Evolutionary conservation across 37 sponge, comb jelly and placozoan species (phyloP).

Genomic region (Eunapius fragilis): DNA sequence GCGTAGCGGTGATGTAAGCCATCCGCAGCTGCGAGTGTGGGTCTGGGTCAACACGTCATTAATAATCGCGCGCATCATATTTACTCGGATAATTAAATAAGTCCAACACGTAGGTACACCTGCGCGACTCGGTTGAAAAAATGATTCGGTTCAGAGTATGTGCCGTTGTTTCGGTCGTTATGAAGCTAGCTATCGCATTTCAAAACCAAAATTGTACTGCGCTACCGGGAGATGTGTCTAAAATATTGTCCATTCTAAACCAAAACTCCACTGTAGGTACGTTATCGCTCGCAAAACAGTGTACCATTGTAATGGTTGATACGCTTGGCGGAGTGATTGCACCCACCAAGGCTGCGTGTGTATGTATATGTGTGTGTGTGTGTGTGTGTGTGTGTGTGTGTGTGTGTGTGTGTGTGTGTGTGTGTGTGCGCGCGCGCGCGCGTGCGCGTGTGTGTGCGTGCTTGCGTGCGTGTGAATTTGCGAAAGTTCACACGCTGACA

Average conservation of each 20-base stretch:
- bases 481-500: too few relatives aligned
- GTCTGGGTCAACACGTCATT: too few relatives aligned
- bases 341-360: not conserved
- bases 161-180: not conserved
- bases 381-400: conserved; percentile 33
- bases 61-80: too few relatives aligned
- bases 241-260: not conserved
- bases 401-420: conserved; percentile 25
- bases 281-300: not conserved
- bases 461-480: not conserved
- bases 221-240: not conserved
- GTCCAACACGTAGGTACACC: too few relatives aligned
- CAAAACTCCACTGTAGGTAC: not conserved
- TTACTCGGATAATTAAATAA: too few relatives aligned
- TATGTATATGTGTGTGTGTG: conserved; percentile 15
- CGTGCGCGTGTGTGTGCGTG: too few relatives aligned
- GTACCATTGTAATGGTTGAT: too few relatives aligned
- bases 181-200: not conserved
- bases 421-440: not conserved
- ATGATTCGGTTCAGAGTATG: not conserved
- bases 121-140: too few relatives aligned
- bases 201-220: not conserved
- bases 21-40: too few relatives aligned
- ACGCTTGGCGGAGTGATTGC: too few relatives aligned
- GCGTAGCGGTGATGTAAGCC: too few relatives aligned